These are phyloP conservation scores for Magallana ariakensis DNA, from an alignment of 1,140 invertebrate species.

Conservation along the genomic window DNA sequence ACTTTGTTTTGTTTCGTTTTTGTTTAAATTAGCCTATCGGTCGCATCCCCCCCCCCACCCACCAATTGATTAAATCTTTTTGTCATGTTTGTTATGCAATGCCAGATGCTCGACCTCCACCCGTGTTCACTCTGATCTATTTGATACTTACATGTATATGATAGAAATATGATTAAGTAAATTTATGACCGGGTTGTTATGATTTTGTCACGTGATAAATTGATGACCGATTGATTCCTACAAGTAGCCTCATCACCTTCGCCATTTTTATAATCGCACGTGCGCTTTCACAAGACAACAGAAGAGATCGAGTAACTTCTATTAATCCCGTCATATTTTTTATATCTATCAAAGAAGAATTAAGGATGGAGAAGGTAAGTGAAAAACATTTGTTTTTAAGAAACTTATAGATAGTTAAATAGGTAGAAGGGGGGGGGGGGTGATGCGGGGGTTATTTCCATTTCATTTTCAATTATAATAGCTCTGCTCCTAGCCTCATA, in stretches of 20 bases:
- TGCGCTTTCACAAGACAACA: background rate
- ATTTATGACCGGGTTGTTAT: too few species aligned
- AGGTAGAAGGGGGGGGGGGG: background rate
- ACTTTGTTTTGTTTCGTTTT: background rate
- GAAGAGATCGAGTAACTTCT: background rate
- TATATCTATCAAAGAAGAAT: background rate
- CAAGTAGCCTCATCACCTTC: background rate
- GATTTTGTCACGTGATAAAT: too few species aligned
- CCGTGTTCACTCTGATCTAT: too few species aligned
- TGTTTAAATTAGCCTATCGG: background rate
- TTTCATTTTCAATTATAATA: background rate
- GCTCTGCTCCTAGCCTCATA: background rate
- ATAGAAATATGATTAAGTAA: background rate
- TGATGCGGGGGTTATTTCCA: background rate
- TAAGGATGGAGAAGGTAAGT: background rate
- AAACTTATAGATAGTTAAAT: background rate
- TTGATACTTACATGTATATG: background rate
- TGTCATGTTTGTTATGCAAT: background rate
- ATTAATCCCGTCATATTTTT: background rate
- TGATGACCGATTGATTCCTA: too few species aligned
- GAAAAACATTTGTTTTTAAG: background rate
- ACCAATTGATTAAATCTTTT: background rate
- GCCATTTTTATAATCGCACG: background rate
- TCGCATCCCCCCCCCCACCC: background rate
- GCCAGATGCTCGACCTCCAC: background rate